A percentile compares a stretch with the other conserved stretches of the same genome.
Conservation (phyloP, 1,140 invertebrate species). For the Bombus consobrinus region DNA sequence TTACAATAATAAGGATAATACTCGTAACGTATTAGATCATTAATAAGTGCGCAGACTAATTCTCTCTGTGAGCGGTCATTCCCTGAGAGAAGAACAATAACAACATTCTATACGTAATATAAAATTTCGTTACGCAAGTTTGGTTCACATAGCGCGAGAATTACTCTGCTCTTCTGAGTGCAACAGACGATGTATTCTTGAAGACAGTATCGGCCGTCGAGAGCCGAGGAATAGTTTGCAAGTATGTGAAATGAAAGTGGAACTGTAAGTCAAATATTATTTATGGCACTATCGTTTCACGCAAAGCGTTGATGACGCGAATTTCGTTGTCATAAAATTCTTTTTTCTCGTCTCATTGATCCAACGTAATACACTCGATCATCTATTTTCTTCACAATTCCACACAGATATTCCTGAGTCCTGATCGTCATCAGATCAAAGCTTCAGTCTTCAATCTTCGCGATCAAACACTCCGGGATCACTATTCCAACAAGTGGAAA, state of each 20-base stretch:
- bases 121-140: background rate
- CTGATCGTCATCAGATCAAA: background rate
- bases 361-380: background rate
- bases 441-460: background rate
- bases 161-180: background rate
- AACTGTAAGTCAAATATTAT: background rate
- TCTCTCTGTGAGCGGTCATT: conserved; percentile 13
- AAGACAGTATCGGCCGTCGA: background rate
- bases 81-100: conserved; percentile 33
- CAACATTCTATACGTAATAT: background rate
- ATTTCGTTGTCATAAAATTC: background rate
- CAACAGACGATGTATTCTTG: background rate
- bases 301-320: background rate
- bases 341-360: background rate
- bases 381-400: background rate
- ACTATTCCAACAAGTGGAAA: background rate
- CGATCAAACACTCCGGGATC: background rate
- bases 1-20: conserved; percentile 17
- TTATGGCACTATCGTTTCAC: conserved; percentile 34
- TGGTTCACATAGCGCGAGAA: background rate
- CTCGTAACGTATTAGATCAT: background rate
- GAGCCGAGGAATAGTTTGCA: too few relatives aligned
- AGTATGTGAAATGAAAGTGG: too few relatives aligned
- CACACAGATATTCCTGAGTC: conserved; percentile 13
- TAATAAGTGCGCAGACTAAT: conserved; percentile 10